Conservation (phyloP, 2,888 invertebrate species). For the Harmothoe impar region DNA sequence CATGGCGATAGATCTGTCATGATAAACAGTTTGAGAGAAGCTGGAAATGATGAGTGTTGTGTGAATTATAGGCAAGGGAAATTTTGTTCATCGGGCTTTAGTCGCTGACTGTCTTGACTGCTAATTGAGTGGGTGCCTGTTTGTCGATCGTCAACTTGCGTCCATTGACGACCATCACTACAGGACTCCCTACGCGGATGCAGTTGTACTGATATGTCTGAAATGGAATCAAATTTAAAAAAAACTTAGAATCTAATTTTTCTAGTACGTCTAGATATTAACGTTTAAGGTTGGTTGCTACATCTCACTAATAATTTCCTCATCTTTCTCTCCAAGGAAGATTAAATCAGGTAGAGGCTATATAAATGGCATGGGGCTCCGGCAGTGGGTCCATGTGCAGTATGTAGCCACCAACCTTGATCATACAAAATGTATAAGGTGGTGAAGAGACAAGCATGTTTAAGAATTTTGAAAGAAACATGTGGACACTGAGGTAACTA, state of each 20-base stretch:
- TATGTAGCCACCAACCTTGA: too few relatives aligned
- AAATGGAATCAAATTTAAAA: constrained; percentile 72
- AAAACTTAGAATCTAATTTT: constrained; percentile 4
- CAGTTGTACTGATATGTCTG: constrained; percentile 90
- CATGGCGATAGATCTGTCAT: too few relatives aligned
- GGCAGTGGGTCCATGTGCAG: too few relatives aligned
- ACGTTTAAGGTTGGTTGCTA: background rate
- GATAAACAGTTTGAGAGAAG: background rate
- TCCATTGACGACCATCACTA: constrained; percentile 90
- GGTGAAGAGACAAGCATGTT: too few relatives aligned
- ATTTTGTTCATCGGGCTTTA: constrained; percentile 45
- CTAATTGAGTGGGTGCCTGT: constrained; percentile 77
- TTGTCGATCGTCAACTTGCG: constrained; percentile 85
- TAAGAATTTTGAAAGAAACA: too few relatives aligned
- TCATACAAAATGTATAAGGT: too few relatives aligned
- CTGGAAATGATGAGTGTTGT: background rate
- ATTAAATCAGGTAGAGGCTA: too few relatives aligned
- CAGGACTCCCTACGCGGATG: constrained; percentile 91
- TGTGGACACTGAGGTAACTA: too few relatives aligned
- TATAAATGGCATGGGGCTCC: too few relatives aligned
- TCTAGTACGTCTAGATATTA: background rate
- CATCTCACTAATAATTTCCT: too few relatives aligned
- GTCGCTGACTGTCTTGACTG: constrained; percentile 70
- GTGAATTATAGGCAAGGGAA: background rate
- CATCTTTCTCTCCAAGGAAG: too few relatives aligned